phyloP scores from a whole-genome alignment of 2,113 vertebrate genomes.

The Gila orcuttii region DNA sequence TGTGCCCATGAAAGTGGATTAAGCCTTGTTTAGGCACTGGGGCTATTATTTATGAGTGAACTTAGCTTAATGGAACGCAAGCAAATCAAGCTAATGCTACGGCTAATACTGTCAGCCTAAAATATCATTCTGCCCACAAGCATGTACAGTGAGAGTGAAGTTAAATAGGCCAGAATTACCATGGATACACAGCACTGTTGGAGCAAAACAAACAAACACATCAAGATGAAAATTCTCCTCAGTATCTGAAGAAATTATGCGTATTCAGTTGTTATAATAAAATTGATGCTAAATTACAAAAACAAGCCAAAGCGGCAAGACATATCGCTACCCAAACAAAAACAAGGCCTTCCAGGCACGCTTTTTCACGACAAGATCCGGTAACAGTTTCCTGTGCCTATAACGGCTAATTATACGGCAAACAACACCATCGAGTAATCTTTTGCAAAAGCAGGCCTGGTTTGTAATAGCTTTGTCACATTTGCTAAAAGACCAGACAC shows the following conservation, averaged over 20 bases:
- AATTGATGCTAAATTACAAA: constrained; percentile 40
- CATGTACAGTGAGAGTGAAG: constrained; percentile 35
- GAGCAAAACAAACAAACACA: constrained; percentile 46
- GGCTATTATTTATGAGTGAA: constrained; percentile 68
- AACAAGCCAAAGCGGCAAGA: constrained; percentile 22
- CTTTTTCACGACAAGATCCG: constrained; percentile 26
- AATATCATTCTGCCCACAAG: constrained; percentile 56
- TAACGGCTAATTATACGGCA: constrained; percentile 47
- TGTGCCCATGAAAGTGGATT: constrained; percentile 68
- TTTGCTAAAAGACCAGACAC: constrained; percentile 48
- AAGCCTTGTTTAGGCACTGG: constrained; percentile 62
- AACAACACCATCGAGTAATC: constrained; percentile 48
- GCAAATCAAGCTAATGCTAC: constrained; percentile 59
- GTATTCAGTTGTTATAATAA: constrained; percentile 4
- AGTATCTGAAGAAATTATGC: constrained; percentile 40
- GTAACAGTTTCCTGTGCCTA: constrained; percentile 38
- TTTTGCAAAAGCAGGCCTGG: constrained; percentile 34
- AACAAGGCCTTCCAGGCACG: constrained; percentile 17
- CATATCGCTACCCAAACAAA: constrained; percentile 21
- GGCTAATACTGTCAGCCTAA: constrained; percentile 59
- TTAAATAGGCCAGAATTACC: constrained; percentile 56
- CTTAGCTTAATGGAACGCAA: constrained; percentile 60
- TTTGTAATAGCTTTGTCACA: constrained; percentile 52
- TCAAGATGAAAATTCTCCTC: constrained; percentile 38
- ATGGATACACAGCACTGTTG: constrained; percentile 39